Evolutionary conservation across 1,140 invertebrate species (phyloP).

Genomic region (Procambarus clarkii): DNA sequence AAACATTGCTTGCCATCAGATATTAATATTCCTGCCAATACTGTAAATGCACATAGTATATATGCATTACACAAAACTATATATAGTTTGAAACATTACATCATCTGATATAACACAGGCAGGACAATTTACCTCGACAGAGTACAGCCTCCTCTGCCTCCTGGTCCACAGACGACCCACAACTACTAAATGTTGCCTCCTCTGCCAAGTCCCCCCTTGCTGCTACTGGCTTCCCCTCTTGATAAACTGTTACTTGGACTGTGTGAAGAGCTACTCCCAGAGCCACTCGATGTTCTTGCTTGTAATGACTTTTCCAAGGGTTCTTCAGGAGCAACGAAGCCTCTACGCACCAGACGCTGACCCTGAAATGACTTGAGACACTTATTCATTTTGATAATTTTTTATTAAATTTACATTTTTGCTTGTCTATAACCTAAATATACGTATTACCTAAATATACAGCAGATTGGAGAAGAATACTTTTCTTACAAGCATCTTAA

Average conservation of each 20-base stretch:
- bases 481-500: too few relatives aligned
- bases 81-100: neutral
- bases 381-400: neutral
- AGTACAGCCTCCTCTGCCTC: slow-evolving; percentile 24
- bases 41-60: too few relatives aligned
- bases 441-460: too few relatives aligned
- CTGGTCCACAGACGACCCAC: neutral
- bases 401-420: too few relatives aligned
- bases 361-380: slow-evolving; percentile 34
- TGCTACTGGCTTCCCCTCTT: slow-evolving; percentile 17
- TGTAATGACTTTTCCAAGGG: slow-evolving; percentile 85
- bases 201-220: neutral
- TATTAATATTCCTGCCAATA: too few relatives aligned
- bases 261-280: slow-evolving; percentile 19
- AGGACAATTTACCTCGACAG: slow-evolving; percentile 18
- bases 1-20: too few relatives aligned
- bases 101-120: neutral
- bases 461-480: too few relatives aligned
- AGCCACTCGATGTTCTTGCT: slow-evolving; percentile 74
- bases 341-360: slow-evolving; percentile 73
- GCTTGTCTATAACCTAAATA: too few relatives aligned
- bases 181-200: slow-evolving; percentile 25
- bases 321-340: slow-evolving; percentile 80
- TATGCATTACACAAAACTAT: too few relatives aligned
- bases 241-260: slow-evolving; percentile 23